Percentiles rank a stretch among this genome's conserved stretches.
Evolutionary conservation across 2,888 invertebrate species (phyloP).

Genomic region (Formica aserva): DNA sequence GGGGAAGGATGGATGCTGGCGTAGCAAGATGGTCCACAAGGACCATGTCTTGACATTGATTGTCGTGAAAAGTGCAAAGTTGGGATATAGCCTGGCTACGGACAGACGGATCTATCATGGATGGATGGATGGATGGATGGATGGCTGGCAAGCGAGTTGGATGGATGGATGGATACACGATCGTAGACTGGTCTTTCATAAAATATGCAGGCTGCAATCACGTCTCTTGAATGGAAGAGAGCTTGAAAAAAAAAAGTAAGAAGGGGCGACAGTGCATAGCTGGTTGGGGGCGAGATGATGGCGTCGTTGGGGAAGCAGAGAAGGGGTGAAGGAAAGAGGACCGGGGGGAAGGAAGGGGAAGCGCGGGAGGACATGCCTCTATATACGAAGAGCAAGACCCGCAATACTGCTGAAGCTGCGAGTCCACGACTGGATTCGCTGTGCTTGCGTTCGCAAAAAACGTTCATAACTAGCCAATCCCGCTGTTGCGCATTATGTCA

Average conservation of each 20-base stretch:
- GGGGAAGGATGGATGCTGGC: not conserved
- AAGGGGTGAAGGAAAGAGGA: conserved; percentile 29
- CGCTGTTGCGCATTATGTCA: conserved; percentile 46
- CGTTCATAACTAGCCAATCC: conserved; percentile 78
- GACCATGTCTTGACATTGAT: conserved; percentile 37
- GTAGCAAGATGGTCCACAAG: not conserved
- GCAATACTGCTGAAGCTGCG: conserved; percentile 76
- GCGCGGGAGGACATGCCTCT: conserved; percentile 47
- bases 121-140: conserved; percentile 58
- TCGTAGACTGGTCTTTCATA: conserved; percentile 74
- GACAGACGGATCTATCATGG: conserved; percentile 57
- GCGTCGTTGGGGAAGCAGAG: conserved; percentile 55
- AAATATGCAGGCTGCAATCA: conserved; percentile 83
- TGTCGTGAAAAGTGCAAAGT: conserved; percentile 61
- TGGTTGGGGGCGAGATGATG: conserved; percentile 56
- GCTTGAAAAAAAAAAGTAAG: conserved; percentile 22
- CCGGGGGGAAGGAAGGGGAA: not conserved
- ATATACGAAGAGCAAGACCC: conserved; percentile 64
- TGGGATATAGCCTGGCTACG: conserved; percentile 50
- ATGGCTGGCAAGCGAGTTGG: conserved; percentile 26
- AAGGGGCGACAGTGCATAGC: conserved; percentile 30
- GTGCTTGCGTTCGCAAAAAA: conserved; percentile 77
- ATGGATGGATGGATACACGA: conserved; percentile 48
- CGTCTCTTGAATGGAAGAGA: conserved; percentile 79
- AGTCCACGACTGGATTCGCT: conserved; percentile 58